A percentile compares a stretch with the other conserved stretches of the same genome.
Conservation (phyloP, 2,797 vertebrate genomes). For the Hybognathus amarus region DNA sequence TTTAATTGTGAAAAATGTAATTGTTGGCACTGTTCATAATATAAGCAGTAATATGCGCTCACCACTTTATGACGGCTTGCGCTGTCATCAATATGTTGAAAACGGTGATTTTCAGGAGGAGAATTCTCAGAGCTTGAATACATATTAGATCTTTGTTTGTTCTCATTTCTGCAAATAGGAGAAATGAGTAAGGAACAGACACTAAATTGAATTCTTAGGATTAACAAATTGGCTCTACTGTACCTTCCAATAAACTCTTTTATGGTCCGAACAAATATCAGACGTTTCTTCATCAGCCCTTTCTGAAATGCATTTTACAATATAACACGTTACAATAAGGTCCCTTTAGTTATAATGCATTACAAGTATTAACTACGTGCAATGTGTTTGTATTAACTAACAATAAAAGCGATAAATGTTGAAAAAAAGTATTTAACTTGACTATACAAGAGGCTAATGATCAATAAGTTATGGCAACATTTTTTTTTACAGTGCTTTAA, state of each 20-base stretch:
- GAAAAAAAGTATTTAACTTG: not conserved
- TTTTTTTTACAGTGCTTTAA: too few relatives aligned
- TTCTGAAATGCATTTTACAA: slow-evolving; percentile 13
- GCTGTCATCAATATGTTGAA: slow-evolving; percentile 77
- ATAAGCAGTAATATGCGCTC: slow-evolving; percentile 48
- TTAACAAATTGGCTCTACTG: not conserved
- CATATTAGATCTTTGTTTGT: slow-evolving; percentile 68
- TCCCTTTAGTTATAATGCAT: not conserved
- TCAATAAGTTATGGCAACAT: too few relatives aligned
- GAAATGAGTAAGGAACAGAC: slow-evolving; percentile 4
- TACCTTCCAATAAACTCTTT: slow-evolving; percentile 45
- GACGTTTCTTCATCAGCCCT: not conserved
- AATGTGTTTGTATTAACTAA: not conserved
- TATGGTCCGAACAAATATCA: slow-evolving; percentile 44
- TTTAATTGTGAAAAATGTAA: not conserved
- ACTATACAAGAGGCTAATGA: not conserved
- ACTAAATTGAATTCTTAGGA: not conserved
- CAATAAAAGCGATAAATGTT: not conserved
- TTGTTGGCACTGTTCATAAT: too few relatives aligned
- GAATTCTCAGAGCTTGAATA: slow-evolving; percentile 69
- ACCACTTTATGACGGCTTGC: slow-evolving; percentile 75
- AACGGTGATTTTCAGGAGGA: slow-evolving; percentile 73
- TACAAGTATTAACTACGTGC: not conserved
- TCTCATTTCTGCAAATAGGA: slow-evolving; percentile 60
- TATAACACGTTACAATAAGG: not conserved